Evolutionary conservation across 2,797 vertebrate genomes (phyloP), one percentile per base, ranked within the genome.

Genomic region (Stomatorhinus walkeri): DNA sequence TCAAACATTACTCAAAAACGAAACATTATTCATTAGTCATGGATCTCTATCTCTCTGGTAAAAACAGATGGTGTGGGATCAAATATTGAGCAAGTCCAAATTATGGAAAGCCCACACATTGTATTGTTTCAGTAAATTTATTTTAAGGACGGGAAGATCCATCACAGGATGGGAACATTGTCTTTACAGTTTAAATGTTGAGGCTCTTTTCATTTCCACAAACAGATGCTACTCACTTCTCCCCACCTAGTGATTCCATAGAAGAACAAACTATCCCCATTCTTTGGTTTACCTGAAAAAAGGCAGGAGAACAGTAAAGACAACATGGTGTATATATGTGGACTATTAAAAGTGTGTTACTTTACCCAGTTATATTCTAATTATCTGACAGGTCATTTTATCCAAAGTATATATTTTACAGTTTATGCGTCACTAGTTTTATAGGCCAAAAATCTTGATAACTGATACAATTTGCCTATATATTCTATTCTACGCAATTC

Each of bases 41-140:
- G 48, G 83, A 85, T 81, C 46, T 52, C 83, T 51, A 85, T 49
- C 46, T 85, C 48, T 28, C 48, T 85, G 83, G 48, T 85, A 85
- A 49, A 85, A 85, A 85, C 48, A 85, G 48, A 85, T 85, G 83
- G 48, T 85, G 48, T 10, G 7, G 83, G 5, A 46, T 85, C 83
- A 85, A 85, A 85, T 51, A 85, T 49, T 85, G 83, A 52, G 48
- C 83, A 85, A 49, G 48, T 85, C 22, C 83, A 85, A 85, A 85
- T 85, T 48, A 51, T 24, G 83, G 48, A 19, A 85, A 85, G 24
- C n/a, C 48, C 46, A 46, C 46, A 49, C 83, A 51, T 51, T 51
- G 48, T 85, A 51, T 6, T 85, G 83, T 6, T 85, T 51, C 83
- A 85, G 48, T 22, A 85, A 85, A 85, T 51, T 49, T 85, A 51